These are phyloP conservation scores for Leptobrachium ailaonicum DNA, from an alignment of 2,113 vertebrate species.

Conservation along the genomic window DNA sequence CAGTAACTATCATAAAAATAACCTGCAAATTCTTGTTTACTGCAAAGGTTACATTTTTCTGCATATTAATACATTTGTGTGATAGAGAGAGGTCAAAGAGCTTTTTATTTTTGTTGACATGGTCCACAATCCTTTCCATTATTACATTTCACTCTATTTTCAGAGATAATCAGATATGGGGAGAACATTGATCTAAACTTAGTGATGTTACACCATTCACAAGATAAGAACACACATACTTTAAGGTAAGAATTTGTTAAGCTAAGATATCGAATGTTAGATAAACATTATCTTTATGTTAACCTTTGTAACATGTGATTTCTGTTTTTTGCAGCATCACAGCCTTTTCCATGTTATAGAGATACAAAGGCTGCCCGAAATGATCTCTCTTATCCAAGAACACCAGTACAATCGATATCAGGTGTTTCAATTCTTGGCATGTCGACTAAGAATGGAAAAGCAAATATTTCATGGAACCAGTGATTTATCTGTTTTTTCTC, in stretches of 20 bases:
- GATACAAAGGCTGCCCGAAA: no score
- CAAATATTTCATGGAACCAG: no score
- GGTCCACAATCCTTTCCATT: neutral
- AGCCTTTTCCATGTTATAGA: no score
- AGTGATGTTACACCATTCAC: neutral
- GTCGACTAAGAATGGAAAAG: no score
- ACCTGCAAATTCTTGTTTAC: neutral
- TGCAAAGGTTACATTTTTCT: neutral
- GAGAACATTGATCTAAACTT: conserved; percentile 5
- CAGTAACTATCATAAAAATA: no score
- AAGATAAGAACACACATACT: conserved; percentile 29
- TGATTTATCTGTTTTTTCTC: no score
- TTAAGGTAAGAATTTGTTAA: neutral
- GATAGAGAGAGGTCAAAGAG: neutral
- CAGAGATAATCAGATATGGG: conserved; percentile 1
- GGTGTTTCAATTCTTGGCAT: no score
- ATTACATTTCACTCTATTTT: neutral
- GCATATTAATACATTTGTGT: neutral
- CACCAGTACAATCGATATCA: no score
- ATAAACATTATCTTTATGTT: conserved; percentile 24
- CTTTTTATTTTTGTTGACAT: neutral
- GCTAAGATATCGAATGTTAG: neutral
- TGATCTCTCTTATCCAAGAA: no score
- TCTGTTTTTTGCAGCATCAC: no score
- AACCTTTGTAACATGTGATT: conserved; percentile 18